These are phyloP conservation scores for Drosophila nigricruria DNA, from an alignment of 2,888 invertebrate species.

Conservation along the genomic window DNA sequence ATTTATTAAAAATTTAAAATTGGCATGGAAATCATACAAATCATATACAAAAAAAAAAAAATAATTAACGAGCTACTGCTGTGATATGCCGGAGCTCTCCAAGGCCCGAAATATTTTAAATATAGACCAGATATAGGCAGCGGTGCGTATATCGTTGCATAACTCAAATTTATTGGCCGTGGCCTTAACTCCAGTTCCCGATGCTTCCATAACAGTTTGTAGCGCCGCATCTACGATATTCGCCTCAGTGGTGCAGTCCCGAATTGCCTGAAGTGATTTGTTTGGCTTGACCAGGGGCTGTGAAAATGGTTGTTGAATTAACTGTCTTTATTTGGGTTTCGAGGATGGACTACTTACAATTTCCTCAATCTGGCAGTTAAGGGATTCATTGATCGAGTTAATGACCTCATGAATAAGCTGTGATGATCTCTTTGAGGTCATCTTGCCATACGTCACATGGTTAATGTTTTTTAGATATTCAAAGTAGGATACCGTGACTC, in stretches of 20 bases:
- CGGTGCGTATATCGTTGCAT: conserved; percentile 97
- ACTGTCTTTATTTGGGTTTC: not conserved
- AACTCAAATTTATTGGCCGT: conserved; percentile 96
- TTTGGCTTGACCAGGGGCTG: conserved; percentile 69
- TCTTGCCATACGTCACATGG: conserved; percentile 98
- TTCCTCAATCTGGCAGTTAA: conserved; percentile 1
- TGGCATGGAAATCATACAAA: not conserved
- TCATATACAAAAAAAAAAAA: not conserved
- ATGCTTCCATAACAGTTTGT: conserved; percentile 98
- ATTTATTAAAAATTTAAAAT: not conserved
- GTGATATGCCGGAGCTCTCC: conserved; percentile 96
- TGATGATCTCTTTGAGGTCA: conserved; percentile 96
- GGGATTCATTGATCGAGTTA: conserved; percentile 76
- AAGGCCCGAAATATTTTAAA: conserved; percentile 98
- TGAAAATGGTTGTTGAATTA: too few relatives aligned
- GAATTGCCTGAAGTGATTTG: conserved; percentile 54
- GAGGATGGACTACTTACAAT: conserved; percentile 39
- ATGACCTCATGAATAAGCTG: conserved; percentile 70
- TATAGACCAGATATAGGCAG: conserved; percentile 98
- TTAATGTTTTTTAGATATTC: conserved; percentile 99
- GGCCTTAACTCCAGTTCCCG: conserved; percentile 97
- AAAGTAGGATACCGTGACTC: conserved; percentile 99
- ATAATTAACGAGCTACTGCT: conserved; percentile 49
- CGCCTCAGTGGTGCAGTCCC: conserved; percentile 92
- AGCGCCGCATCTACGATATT: conserved; percentile 99